These are phyloP conservation scores for Hirtodrosophila duncani DNA, from an alignment of 2,888 invertebrate genomes.

Conservation along the genomic window DNA sequence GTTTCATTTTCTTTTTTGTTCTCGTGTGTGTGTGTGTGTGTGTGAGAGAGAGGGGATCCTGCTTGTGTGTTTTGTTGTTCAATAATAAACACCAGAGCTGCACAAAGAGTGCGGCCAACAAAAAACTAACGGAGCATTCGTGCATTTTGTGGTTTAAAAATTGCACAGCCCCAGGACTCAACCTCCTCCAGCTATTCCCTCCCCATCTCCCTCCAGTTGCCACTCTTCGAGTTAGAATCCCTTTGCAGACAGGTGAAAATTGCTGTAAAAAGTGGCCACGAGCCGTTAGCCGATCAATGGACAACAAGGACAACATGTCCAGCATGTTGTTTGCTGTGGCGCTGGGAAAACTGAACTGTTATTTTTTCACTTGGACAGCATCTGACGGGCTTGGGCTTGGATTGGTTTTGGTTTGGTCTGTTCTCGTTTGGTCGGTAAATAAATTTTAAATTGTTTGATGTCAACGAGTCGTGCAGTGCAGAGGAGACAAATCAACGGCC, in stretches of 20 bases:
- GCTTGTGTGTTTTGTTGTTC: constrained; percentile 37
- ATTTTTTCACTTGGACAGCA: no score
- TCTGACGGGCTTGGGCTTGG: no score
- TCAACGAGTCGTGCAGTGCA: constrained; percentile 29
- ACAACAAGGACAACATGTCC: constrained; percentile 11
- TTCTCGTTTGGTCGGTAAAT: constrained; percentile 26
- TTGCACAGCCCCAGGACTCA: no score
- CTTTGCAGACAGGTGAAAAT: constrained; percentile 43
- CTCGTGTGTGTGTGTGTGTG: neutral
- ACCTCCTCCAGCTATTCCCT: no score
- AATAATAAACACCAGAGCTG: constrained; percentile 40
- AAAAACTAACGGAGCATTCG: constrained; percentile 53
- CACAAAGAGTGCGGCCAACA: constrained; percentile 8
- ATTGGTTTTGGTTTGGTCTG: neutral
- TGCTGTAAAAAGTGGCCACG: constrained; percentile 27
- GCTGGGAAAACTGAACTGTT: no score
- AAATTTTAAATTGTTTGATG: constrained; percentile 46
- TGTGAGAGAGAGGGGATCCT: constrained; percentile 6
- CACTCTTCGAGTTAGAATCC: constrained; percentile 22
- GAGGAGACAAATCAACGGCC: constrained; percentile 7
- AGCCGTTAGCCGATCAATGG: constrained; percentile 12
- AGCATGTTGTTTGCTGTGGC: constrained; percentile 2
- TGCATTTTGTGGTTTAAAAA: constrained; percentile 67
- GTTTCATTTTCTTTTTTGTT: constrained; percentile 24
- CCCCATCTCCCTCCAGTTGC: no score